Base-by-base conservation (phyloP, 2,113 vertebrate species). In the Pseudopodoces humilis region DNA sequence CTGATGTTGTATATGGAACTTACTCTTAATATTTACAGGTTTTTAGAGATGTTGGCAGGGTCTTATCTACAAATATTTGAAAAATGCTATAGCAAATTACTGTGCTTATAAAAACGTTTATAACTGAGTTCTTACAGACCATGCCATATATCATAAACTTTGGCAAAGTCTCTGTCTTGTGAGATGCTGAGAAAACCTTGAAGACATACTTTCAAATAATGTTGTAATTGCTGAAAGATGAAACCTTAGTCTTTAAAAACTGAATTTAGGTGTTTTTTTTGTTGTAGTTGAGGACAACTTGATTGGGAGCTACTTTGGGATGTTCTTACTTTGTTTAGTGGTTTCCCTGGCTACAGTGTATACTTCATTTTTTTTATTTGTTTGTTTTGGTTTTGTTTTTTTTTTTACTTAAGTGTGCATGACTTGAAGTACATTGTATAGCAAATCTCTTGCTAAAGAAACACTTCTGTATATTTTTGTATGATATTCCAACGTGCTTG, bases 391-490 rank as follows among this genome's bases (percentile, higher is more conserved):
- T 39, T 39, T 39, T 39, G 39, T 10, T 75, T 56, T 50, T 31
- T 52, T 89, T 92, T 85, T 60, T 27, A 69, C 43, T 21, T 31
- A 74, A 69, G 47, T 33, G 43, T 91, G 94, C 83, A 88, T 97
- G 96, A 84, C 49, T 44, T 93, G 21, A 24, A 85, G 75, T 84
- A 76, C n/a, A 63, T 60, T 95, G 93, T 97, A 69, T 39, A 90
- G 41, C 30, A 52, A 81, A 79, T 62, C 28, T 43, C 83, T 20
- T 86, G 56, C 92, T 95, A 31, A 96, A 78, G 59, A 85, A 87
- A 86, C 58, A 47, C 80, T 88, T 88, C 18, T 96, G 91, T 96
- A 22, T 83, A 50, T 93, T 96, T 97, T 86, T 83, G 37, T 97
- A 52, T 72, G 49, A 25, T 88, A 59, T 91, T 80, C 71, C 96